phyloP scores from a whole-genome alignment of 2,113 vertebrate species.

The Hydropotes inermis region DNA sequence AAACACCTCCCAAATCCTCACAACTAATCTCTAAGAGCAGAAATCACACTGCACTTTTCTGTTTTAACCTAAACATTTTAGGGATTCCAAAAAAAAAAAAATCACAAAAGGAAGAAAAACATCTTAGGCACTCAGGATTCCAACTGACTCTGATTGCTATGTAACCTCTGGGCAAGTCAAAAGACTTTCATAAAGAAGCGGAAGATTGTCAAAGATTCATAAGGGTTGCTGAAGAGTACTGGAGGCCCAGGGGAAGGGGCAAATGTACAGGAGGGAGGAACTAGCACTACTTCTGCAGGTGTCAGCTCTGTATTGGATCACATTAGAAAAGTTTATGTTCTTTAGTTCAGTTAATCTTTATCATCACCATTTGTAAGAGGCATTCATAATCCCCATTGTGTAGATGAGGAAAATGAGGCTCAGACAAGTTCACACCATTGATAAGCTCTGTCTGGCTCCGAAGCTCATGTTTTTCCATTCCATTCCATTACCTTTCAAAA shows the following conservation, averaged over 20 bases:
- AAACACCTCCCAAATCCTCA: background rate
- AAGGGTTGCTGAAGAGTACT: background rate
- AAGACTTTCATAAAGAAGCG: background rate
- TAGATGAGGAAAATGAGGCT: conserved; percentile 22
- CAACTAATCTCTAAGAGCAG: background rate
- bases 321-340: background rate
- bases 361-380: background rate
- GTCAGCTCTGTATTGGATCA: background rate
- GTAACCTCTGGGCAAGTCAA: conserved; percentile 17
- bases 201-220: background rate
- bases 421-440: background rate
- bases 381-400: conserved; percentile 20
- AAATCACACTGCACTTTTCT: conserved; percentile 6
- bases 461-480: background rate
- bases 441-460: background rate
- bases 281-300: background rate
- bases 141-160: background rate
- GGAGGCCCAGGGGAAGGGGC: background rate
- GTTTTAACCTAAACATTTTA: conserved; percentile 20
- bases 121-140: conserved; percentile 23
- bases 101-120: background rate
- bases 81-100: background rate
- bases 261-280: background rate
- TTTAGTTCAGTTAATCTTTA: background rate
- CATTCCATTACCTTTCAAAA: background rate